Evolutionary conservation across 2,797 vertebrate species (phyloP).

Genomic region (Sebastes iracundus): DNA sequence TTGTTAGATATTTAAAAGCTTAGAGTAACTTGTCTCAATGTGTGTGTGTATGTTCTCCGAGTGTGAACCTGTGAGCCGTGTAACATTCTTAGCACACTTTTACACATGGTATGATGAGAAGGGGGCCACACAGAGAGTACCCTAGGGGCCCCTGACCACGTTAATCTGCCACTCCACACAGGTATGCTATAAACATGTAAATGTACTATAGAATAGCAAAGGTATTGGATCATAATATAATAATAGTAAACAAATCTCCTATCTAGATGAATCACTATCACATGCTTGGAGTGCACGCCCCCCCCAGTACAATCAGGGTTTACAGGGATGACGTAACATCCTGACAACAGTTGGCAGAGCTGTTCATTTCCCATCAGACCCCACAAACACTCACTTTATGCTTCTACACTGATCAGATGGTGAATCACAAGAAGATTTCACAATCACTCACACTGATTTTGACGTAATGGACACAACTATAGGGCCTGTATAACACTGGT

Average conservation of each 20-base stretch:
- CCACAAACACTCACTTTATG: not conserved
- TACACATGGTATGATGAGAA: not conserved
- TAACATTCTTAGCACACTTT: too few relatives aligned
- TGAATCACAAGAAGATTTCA: conserved; percentile 17
- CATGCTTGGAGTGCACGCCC: not conserved
- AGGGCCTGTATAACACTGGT: not conserved
- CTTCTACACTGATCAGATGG: not conserved
- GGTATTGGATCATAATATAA: not conserved
- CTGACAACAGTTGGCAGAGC: not conserved
- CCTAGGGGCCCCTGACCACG: too few relatives aligned
- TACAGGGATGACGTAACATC: conserved; percentile 38
- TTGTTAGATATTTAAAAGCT: too few relatives aligned
- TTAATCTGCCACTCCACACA: not conserved
- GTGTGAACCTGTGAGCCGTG: not conserved
- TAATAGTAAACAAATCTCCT: too few relatives aligned
- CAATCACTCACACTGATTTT: not conserved
- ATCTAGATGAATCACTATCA: not conserved
- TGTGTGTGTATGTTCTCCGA: too few relatives aligned
- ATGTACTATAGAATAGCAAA: not conserved
- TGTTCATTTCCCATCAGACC: conserved; percentile 7
- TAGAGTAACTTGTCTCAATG: too few relatives aligned
- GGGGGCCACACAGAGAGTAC: too few relatives aligned
- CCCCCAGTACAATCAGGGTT: not conserved
- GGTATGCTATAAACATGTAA: not conserved
- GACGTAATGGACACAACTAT: accelerated